These are phyloP conservation scores for Acrocephalus kingi DNA, from an alignment of 2,113 vertebrate genomes.

Conservation along the genomic window DNA sequence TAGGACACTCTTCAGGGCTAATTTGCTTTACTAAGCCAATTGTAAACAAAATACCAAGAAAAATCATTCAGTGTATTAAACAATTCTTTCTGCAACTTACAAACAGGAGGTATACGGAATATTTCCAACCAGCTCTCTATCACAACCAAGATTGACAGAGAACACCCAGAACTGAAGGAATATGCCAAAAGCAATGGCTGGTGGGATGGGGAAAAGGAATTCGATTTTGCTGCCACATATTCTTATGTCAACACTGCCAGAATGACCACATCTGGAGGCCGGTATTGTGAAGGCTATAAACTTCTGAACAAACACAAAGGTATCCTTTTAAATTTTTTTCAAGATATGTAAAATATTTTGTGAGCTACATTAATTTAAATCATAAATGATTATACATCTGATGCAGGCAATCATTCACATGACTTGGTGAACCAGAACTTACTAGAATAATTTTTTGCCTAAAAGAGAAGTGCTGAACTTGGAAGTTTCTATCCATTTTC, in stretches of 20 bases:
- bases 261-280: slow-evolving; percentile 81
- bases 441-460: background rate
- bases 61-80: background rate
- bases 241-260: slow-evolving; percentile 84
- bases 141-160: slow-evolving; percentile 89
- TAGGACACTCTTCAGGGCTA: background rate
- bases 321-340: slow-evolving; percentile 49
- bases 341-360: background rate
- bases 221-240: slow-evolving; percentile 88
- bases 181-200: slow-evolving; percentile 85
- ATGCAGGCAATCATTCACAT: background rate
- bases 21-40: background rate
- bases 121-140: slow-evolving; percentile 95
- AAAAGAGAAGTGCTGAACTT: background rate
- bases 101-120: slow-evolving; percentile 85
- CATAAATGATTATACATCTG: background rate
- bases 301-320: slow-evolving; percentile 86
- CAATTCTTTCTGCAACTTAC: background rate
- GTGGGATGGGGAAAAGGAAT: slow-evolving; percentile 89
- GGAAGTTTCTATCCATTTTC: background rate
- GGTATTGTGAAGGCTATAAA: slow-evolving; percentile 88
- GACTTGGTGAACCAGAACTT: background rate
- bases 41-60: background rate
- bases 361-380: background rate
- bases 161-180: slow-evolving; percentile 83